Evolutionary conservation across 2,888 invertebrate genomes (phyloP).

Genomic region (Sycophila texana): DNA sequence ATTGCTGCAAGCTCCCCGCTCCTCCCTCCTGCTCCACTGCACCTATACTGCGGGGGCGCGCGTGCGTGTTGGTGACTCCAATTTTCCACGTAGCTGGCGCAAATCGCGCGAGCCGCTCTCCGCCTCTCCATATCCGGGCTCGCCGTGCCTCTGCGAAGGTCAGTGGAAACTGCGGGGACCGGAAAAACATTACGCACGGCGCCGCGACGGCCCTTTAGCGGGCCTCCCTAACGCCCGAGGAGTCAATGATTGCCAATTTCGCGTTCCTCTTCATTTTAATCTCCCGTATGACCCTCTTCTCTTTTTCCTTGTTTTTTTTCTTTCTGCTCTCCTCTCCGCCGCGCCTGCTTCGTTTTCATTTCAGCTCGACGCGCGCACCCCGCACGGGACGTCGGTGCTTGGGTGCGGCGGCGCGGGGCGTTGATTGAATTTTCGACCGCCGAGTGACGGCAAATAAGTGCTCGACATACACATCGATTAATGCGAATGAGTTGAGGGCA

Average conservation of each 20-base stretch:
- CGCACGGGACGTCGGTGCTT: background rate
- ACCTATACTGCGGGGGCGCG: background rate
- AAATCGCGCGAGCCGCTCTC: background rate
- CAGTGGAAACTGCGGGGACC: conserved; percentile 22
- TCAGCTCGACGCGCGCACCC: no score
- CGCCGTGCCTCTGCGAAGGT: background rate
- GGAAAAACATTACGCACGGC: conserved; percentile 40
- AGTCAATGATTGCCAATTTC: conserved; percentile 23
- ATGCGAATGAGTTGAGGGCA: background rate
- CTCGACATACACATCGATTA: background rate
- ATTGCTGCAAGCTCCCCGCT: background rate
- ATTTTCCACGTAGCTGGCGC: conserved; percentile 31
- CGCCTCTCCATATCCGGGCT: no score
- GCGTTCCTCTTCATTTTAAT: background rate
- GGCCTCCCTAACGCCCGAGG: background rate
- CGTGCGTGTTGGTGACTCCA: conserved; percentile 18
- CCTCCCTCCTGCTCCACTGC: no score
- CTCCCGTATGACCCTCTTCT: no score
- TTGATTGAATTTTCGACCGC: conserved; percentile 2
- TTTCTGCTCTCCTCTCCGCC: background rate
- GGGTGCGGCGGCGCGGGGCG: background rate
- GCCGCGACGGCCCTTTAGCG: background rate
- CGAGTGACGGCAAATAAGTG: background rate
- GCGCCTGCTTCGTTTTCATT: no score
- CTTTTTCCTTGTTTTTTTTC: background rate